A percentile compares a stretch with the other conserved stretches of the same genome.
phyloP scores from a whole-genome alignment of 2,113 vertebrate genomes.

The Gallinago undulata region DNA sequence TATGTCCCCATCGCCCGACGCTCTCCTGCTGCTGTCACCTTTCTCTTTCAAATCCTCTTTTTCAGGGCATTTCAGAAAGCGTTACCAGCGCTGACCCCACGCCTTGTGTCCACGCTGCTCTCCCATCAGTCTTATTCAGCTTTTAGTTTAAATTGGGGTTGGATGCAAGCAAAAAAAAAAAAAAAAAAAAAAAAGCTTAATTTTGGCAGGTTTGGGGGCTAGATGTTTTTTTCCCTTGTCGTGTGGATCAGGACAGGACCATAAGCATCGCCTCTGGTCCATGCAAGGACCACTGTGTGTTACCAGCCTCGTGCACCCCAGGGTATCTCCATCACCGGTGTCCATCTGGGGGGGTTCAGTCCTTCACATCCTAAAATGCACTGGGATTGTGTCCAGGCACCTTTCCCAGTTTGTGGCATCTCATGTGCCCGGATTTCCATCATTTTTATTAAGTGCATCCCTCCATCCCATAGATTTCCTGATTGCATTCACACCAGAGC shows the following conservation, averaged over 20 bases:
- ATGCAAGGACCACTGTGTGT: accelerated
- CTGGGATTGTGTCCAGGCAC: background rate
- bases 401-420: no score
- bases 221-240: background rate
- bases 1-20: accelerated
- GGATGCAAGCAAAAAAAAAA: background rate
- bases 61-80: background rate
- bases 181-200: background rate
- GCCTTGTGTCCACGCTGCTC: accelerated
- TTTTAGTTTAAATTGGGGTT: background rate
- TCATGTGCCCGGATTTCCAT: background rate
- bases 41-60: background rate
- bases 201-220: background rate
- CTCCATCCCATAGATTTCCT: background rate
- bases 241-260: background rate
- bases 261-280: accelerated
- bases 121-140: accelerated
- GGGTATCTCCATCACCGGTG: background rate
- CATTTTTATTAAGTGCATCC: accelerated
- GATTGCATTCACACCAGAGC: background rate
- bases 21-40: accelerated
- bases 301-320: background rate
- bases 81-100: accelerated
- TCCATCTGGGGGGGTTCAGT: no score
- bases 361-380: accelerated